Conservation (phyloP, 2,113 vertebrate species). For the Montifringilla adamsi region DNA sequence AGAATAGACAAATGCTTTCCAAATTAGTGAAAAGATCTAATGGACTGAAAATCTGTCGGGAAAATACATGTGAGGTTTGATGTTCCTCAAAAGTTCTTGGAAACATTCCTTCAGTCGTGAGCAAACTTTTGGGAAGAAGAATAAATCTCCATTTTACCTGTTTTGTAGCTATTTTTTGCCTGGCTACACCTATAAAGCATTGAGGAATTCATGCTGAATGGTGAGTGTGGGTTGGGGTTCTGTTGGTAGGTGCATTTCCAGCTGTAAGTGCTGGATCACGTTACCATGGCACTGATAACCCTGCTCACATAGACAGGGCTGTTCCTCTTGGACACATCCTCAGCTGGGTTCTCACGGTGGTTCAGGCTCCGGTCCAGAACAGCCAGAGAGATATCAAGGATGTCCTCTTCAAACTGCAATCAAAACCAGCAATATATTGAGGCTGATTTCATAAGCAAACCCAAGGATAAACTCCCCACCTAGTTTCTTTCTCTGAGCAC, state of each 20-base stretch:
- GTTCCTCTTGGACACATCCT: background rate
- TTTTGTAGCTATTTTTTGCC: background rate
- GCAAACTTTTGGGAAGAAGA: background rate
- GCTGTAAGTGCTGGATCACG: background rate
- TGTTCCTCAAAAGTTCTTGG: background rate
- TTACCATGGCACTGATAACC: constrained; percentile 55
- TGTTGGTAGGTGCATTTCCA: background rate
- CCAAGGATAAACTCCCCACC: background rate
- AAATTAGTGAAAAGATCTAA: background rate
- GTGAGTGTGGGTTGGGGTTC: background rate
- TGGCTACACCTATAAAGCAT: background rate
- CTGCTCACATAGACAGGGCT: constrained; percentile 48
- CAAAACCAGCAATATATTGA: background rate
- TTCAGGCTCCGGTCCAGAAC: constrained; percentile 49
- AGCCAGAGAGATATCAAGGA: constrained; percentile 52
- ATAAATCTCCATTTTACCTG: background rate
- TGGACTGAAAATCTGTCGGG: background rate
- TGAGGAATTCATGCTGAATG: background rate
- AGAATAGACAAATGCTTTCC: background rate
- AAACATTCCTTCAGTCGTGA: background rate
- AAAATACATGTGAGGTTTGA: background rate
- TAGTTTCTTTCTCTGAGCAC: background rate
- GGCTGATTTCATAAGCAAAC: background rate
- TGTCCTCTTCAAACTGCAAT: constrained; percentile 59
- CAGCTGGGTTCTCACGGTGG: background rate